Evolutionary conservation across 2,888 invertebrate species (phyloP).

Genomic region (Pseudoips prasinana): DNA sequence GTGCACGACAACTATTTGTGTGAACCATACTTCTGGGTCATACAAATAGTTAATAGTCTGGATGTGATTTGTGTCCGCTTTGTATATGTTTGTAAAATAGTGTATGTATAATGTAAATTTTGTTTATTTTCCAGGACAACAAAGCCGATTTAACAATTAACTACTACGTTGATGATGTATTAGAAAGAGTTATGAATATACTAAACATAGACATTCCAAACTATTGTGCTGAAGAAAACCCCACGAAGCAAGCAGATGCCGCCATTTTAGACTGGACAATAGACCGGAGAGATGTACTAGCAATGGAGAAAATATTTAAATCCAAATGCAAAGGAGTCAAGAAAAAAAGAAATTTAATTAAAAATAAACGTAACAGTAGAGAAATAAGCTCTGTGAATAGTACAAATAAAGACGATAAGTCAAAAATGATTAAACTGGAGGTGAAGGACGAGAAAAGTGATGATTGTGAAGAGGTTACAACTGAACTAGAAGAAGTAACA

Average conservation of each 20-base stretch:
- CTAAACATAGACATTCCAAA: slow-evolving; percentile 88
- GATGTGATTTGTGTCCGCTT: too few species aligned
- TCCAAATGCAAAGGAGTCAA: slow-evolving; percentile 72
- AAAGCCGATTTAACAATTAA: slow-evolving; percentile 95
- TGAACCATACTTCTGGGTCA: too few species aligned
- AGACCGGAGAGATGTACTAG: slow-evolving; percentile 79
- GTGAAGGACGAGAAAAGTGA: slow-evolving; percentile 39
- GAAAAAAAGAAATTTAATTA: slow-evolving; percentile 64
- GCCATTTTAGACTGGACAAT: slow-evolving; percentile 88
- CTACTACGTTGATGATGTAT: slow-evolving; percentile 92
- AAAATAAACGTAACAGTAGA: slow-evolving; percentile 50
- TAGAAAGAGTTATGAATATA: slow-evolving; percentile 87
- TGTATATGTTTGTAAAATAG: too few species aligned
- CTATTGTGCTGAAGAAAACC: slow-evolving; percentile 85
- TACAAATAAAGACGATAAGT: slow-evolving; percentile 35
- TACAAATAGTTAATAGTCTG: too few species aligned
- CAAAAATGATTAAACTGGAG: slow-evolving; percentile 60
- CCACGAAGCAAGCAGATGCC: slow-evolving; percentile 79
- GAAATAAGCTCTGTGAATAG: slow-evolving; percentile 21
- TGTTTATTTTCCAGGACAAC: slow-evolving; percentile 86
- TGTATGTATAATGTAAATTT: too few species aligned
- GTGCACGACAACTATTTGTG: too few species aligned
- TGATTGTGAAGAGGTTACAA: slow-evolving; percentile 14
- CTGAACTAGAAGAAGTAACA: slow-evolving; percentile 11
- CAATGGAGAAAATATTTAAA: slow-evolving; percentile 83